Evolutionary conservation across 92 coral and sea anemone species (phyloP).

Genomic region (Actinostola sp.): DNA sequence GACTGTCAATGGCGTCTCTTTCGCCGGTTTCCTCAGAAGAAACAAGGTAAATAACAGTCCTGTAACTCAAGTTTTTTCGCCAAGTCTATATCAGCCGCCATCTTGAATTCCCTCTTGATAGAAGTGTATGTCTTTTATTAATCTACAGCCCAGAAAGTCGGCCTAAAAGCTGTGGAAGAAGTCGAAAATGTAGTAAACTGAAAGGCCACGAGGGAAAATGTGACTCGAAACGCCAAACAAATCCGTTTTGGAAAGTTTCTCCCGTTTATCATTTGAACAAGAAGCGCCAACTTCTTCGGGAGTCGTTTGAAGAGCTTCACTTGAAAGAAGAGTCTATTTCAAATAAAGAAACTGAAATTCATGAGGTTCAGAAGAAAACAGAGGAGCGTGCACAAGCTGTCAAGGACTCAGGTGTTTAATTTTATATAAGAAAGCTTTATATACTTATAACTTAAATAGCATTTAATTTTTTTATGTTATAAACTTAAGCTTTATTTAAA

Average conservation of each 20-base stretch:
- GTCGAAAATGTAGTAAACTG: neutral
- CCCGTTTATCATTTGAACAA: neutral
- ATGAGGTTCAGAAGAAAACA: too few species aligned
- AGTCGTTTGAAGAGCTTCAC: neutral
- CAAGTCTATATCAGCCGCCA: conserved; percentile 7
- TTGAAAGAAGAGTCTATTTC: conserved; percentile 6
- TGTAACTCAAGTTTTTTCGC: conserved; percentile 22
- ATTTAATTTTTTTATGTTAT: too few species aligned
- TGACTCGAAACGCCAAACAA: neutral
- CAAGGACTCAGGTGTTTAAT: too few species aligned
- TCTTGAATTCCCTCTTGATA: neutral
- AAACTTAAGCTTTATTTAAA: too few species aligned
- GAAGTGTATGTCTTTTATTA: neutral
- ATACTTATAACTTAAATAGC: too few species aligned
- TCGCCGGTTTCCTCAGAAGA: conserved; percentile 14
- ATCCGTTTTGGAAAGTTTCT: neutral
- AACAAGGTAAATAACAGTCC: conserved; percentile 16
- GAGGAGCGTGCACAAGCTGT: too few species aligned
- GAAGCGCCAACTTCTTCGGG: neutral
- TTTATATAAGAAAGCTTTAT: too few species aligned
- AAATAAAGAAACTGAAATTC: conserved; percentile 8
- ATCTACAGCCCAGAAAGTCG: neutral
- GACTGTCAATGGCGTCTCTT: conserved; percentile 2
- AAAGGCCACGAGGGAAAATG: neutral
- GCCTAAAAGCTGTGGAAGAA: neutral